A percentile compares a stretch with the other conserved stretches of the same genome.
phyloP scores from a whole-genome alignment of 2,113 vertebrate genomes.

The Crotalus helleri region DNA sequence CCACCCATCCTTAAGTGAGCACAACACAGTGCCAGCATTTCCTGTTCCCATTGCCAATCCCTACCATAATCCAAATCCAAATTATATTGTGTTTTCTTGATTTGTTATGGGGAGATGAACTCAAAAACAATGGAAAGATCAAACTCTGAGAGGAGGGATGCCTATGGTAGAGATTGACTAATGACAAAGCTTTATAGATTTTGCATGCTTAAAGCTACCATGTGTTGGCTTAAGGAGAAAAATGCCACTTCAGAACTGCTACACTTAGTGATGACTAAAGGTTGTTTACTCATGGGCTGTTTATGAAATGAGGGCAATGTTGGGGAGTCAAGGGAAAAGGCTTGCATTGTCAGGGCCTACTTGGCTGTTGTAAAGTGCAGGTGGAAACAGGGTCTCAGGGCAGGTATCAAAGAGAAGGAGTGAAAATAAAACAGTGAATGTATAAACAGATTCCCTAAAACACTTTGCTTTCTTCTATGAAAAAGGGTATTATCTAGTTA shows the following conservation, averaged over 20 bases:
- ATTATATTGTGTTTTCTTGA: background rate
- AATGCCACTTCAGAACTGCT: background rate
- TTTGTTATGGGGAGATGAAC: background rate
- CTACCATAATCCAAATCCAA: background rate
- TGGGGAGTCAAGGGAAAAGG: background rate
- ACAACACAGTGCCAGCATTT: background rate
- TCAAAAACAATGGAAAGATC: background rate
- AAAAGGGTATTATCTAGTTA: background rate
- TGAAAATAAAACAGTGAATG: background rate
- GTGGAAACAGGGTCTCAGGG: background rate
- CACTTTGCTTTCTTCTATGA: background rate
- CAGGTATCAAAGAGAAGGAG: background rate
- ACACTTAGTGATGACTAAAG: background rate
- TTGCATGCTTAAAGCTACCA: background rate
- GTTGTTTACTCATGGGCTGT: background rate
- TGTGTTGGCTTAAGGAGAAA: background rate
- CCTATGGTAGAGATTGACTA: background rate
- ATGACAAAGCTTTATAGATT: background rate
- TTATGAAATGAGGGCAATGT: background rate
- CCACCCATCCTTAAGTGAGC: background rate
- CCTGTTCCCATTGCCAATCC: background rate
- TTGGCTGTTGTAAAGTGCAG: background rate
- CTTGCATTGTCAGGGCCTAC: background rate
- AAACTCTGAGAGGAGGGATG: background rate
- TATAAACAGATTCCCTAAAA: background rate